These are phyloP conservation scores for Lichenostomus cassidix DNA, from an alignment of 2,113 vertebrate genomes.

Conservation along the genomic window DNA sequence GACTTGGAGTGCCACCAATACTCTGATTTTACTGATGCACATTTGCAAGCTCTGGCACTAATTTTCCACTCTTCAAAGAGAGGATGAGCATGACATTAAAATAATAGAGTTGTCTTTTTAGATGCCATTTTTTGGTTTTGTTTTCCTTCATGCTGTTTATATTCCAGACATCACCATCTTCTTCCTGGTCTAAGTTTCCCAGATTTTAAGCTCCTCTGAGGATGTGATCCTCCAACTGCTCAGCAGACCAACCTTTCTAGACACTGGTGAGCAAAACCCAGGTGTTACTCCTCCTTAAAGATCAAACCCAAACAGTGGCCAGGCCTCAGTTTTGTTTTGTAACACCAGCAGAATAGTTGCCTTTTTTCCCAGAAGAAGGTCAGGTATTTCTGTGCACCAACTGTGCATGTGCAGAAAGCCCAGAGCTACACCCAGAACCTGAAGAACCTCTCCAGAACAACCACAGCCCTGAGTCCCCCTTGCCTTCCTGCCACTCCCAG, in stretches of 20 bases:
- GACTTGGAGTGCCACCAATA: neutral
- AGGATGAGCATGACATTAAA: neutral
- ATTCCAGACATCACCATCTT: neutral
- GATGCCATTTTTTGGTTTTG: no score
- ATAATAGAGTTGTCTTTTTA: neutral
- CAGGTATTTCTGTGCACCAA: fast-evolving
- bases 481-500: neutral
- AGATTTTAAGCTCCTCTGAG: neutral
- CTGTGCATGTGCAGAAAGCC: fast-evolving
- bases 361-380: neutral
- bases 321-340: neutral
- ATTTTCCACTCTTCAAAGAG: neutral
- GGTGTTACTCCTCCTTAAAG: neutral
- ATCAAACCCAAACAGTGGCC: neutral
- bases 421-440: neutral
- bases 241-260: neutral
- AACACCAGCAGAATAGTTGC: neutral
- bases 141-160: neutral
- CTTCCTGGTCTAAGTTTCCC: neutral
- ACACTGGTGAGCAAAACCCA: neutral
- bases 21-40: neutral
- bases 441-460: neutral
- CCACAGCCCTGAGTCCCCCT: neutral
- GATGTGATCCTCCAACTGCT: neutral
- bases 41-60: neutral